phyloP scores from a whole-genome alignment of 2,113 vertebrate species.

The Cichladusa arquata region DNA sequence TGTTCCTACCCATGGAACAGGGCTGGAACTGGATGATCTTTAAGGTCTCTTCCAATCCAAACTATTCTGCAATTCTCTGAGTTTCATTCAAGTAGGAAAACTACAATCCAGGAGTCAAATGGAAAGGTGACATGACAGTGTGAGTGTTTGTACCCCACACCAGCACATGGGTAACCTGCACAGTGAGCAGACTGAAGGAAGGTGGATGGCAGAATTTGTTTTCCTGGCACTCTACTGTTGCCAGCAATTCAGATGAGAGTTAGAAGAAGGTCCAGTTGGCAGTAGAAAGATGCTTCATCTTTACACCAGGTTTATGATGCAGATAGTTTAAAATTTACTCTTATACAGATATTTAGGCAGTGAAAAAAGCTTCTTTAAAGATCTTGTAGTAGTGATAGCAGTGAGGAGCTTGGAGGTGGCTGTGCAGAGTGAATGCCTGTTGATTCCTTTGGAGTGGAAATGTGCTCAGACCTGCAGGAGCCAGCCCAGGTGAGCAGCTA shows the following conservation, averaged over 20 bases:
- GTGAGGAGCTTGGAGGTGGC: background rate
- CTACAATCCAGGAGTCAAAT: background rate
- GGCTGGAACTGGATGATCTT: background rate
- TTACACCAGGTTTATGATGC: background rate
- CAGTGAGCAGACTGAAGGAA: background rate
- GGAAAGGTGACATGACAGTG: background rate
- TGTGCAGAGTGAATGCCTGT: background rate
- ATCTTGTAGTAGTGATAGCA: background rate
- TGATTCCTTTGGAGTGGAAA: background rate
- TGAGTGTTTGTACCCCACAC: background rate
- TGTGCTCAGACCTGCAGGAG: background rate
- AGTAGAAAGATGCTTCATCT: background rate
- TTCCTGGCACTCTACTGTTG: background rate
- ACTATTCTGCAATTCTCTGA: rapidly evolving
- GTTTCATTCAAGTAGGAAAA: background rate
- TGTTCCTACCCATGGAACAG: background rate
- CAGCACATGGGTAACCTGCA: rapidly evolving
- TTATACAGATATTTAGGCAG: background rate
- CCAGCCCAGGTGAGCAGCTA: background rate
- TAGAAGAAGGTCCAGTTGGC: background rate
- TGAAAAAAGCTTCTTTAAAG: background rate
- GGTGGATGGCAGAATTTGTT: background rate
- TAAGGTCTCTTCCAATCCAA: background rate
- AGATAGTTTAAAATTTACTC: background rate
- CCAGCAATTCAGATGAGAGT: background rate